Conservation (phyloP, 2,888 invertebrate species). For the Junonia oenone region DNA sequence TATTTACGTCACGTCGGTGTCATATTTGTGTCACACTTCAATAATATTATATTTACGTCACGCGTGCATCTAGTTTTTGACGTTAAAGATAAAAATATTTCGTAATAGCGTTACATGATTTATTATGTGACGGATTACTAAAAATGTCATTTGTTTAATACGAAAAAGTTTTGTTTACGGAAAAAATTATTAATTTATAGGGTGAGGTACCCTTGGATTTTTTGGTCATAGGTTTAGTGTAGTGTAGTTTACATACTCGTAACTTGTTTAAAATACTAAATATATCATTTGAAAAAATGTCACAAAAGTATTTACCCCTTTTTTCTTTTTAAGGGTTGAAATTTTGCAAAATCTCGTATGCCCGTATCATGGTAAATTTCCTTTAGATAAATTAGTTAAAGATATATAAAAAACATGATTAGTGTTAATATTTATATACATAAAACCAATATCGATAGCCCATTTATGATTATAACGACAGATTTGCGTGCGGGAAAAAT, state of each 20-base stretch:
- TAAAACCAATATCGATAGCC: not conserved
- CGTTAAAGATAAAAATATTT: not conserved
- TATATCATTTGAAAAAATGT: no score
- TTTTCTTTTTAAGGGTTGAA: no score
- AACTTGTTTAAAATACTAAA: no score
- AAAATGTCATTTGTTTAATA: not conserved
- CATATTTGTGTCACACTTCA: not conserved
- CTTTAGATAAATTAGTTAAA: no score
- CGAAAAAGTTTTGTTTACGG: not conserved
- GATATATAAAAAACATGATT: not conserved
- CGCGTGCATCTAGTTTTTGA: not conserved
- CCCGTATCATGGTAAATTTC: no score
- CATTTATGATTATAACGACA: conserved; percentile 31
- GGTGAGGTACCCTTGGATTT: no score
- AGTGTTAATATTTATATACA: not conserved
- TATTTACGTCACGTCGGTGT: not conserved
- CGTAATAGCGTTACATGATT: not conserved
- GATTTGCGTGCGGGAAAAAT: conserved; percentile 34
- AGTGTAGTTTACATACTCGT: no score
- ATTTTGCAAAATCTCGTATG: no score
- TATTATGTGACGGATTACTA: not conserved
- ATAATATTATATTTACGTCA: not conserved
- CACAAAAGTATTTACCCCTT: no score
- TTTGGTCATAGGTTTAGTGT: no score
- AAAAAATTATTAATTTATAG: no score